Percentiles rank a stretch among this genome's conserved stretches.
Evolutionary conservation across 2,797 vertebrate genomes (phyloP).

Genomic region (Lacerta viridis): DNA sequence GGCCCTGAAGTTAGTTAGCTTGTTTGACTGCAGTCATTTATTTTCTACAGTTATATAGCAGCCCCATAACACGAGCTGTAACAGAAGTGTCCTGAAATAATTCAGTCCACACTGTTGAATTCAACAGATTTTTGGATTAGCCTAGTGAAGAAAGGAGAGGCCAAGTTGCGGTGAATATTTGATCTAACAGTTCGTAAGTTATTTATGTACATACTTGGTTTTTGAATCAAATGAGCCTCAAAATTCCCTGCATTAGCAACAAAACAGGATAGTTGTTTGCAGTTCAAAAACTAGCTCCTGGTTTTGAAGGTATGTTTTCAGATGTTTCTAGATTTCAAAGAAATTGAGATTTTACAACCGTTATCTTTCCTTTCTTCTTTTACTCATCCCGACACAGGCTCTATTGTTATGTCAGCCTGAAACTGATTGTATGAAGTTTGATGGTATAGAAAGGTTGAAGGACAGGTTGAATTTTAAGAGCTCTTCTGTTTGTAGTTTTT

Average conservation of each 20-base stretch:
- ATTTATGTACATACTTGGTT: not conserved
- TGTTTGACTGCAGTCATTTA: no score
- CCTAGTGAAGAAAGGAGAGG: not conserved
- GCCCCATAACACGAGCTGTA: no score
- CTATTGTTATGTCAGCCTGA: not conserved
- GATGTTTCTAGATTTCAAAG: not conserved
- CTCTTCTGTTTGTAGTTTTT: conserved; percentile 10
- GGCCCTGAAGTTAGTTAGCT: no score
- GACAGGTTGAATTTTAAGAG: not conserved
- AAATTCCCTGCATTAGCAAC: not conserved
- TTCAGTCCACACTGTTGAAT: no score
- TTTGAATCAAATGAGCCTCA: not conserved
- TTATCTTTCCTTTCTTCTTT: not conserved
- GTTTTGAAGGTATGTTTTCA: not conserved
- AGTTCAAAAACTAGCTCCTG: not conserved
- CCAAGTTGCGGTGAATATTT: not conserved
- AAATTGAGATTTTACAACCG: not conserved
- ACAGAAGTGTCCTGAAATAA: no score
- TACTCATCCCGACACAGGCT: no score
- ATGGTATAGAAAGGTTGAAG: not conserved
- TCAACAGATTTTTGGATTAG: no score
- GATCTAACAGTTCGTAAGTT: not conserved
- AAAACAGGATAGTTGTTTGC: not conserved
- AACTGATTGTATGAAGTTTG: not conserved
- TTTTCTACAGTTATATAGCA: no score